Evolutionary conservation across 2,888 invertebrate genomes (phyloP), one percentile per base, ranked within the genome.

Genomic region (Lottia gigantea): DNA sequence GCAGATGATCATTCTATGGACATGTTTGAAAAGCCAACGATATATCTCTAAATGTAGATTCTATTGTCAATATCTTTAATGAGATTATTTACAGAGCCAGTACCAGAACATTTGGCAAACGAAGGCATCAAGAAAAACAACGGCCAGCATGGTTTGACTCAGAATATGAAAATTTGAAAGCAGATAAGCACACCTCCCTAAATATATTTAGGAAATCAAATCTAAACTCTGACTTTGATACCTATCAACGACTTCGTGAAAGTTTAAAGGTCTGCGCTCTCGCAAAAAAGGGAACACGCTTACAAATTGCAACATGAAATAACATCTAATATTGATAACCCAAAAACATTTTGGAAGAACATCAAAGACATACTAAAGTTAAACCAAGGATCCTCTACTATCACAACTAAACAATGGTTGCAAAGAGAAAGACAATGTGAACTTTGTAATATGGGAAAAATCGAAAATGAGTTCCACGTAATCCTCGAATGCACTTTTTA

Each of bases 41-140:
- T 23, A 3, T 19, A 23, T 19, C 55, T 0, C n/a, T 16, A n/a
- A 55, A 23, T 55, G n/a, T 16, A 55, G 55, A 55, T 23, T n/a
- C 55, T n/a, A 23, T 55, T 55, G 55, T 55, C 8, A 15, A 55
- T 55, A 55, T 55, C n/a, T 1, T 55, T 14, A 55, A 55, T 23
- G 55, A 55, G n/a, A 16, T 55, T 55, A 55, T 55, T 55, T 55
- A 55, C n/a, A 55, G 55, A 55, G 55, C 55, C n/a, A n/a, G n/a
- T 55, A 55, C 23, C 1, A 15, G 19, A 2, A n/a, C 11, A 3
- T 45, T 14, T 11, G 49, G 31, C 11, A 26, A n/a, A 19, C 7
- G 8, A n/a, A 55, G n/a, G 14, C 23, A 55, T n/a, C 55, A 55
- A 55, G 8, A 55, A 55, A 19, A 6, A 23, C 8, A 8, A n/a